Evolutionary conservation across 1,140 invertebrate genomes (phyloP), one percentile per base, ranked within the genome.

Genomic region (Nixonia krombeini): DNA sequence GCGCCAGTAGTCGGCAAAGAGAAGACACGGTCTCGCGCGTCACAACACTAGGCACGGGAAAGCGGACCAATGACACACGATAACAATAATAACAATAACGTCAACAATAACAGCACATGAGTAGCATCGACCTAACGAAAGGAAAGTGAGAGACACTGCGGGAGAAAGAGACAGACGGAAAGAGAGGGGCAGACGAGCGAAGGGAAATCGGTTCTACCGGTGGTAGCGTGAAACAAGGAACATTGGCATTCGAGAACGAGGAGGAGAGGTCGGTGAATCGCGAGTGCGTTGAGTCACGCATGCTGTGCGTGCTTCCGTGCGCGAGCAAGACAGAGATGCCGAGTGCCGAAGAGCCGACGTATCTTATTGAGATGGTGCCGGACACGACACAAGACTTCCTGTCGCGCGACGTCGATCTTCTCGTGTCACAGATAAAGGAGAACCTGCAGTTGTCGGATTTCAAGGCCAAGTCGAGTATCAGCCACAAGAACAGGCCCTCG

Each of bases 351-450:
- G 82, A 85, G 46, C 79, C 83, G 18, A 82, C 80, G 13, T 85
- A 83, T 45, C 62, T 84, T 45, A 79, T 85, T 69, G 77, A 83
- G 50, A 79, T 84, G 28, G 78, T 84, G 74, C 84, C 82, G 18
- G 76, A 81, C 44, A 74, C 78, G 38, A 76, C 75, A 28, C 83
- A 85, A 68, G 84, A 87, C 29, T 87, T 87, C 63, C 69, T 87
- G 12, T 78, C 87, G 1, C 77, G 80, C 46, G 88, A 89, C 73
- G 87, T 92, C 41, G 91, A 91, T 67, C 86, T 90, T 13, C 82
- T 92, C 26, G 90, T 92, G 15, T 87, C 89, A 15, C 89, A 90
- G 76, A 91, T 91, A 40, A 91, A 91, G 72, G 88, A 91, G 72
- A 91, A 91, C 65, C 77, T 92, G 9, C 81, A 88, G n/a, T 74